Evolutionary conservation across 2,797 vertebrate genomes (phyloP), one percentile per base, ranked within the genome.

Genomic region (Oreonectes daqikongensis): DNA sequence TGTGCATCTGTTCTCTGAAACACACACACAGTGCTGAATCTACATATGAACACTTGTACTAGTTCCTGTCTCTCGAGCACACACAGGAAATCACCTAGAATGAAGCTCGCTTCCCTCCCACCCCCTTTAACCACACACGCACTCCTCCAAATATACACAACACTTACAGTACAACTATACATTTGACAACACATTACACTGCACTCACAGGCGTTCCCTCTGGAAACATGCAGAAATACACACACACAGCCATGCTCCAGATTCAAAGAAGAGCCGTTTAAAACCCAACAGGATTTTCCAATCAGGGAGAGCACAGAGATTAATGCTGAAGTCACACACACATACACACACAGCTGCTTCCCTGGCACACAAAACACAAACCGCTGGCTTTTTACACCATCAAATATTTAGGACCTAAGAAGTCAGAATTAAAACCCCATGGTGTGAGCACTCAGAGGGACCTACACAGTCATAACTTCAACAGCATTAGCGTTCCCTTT

Each of bases 231-330:
- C 70, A 74, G 50, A 52, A 30, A 68, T 11, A 40, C 22, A 59
- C 26, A 74, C 63, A 30, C 28, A 77, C 48, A 40, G 73, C 78
- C 73, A 72, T 84, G 80, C 80, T 89, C 81, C 79, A 81, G 75
- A 82, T 77, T 67, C 59, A 77, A 72, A 84, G 73, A 82, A 80
- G 72, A 85, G 83, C 82, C 81, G 71, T 83, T 84, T 84, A 85
- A 84, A 91, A 87, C 89, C 84, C 84, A 86, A 87, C 81, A 87
- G 87, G 87, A 89, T 88, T 90, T 90, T 89, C 85, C 85, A 90
- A 89, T 90, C 88, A 90, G 81, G 84, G 84, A 85, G 72, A 84
- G 84, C 77, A 79, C 77, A 85, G 81, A 88, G 88, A 91, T 90
- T 86, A 91, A 85, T 85, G 79, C 68, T 78, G 69, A 57, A 78